Percentiles rank a stretch among this genome's conserved stretches.
Conservation (phyloP, 2,113 vertebrate genomes). For the Tinamus guttatus region DNA sequence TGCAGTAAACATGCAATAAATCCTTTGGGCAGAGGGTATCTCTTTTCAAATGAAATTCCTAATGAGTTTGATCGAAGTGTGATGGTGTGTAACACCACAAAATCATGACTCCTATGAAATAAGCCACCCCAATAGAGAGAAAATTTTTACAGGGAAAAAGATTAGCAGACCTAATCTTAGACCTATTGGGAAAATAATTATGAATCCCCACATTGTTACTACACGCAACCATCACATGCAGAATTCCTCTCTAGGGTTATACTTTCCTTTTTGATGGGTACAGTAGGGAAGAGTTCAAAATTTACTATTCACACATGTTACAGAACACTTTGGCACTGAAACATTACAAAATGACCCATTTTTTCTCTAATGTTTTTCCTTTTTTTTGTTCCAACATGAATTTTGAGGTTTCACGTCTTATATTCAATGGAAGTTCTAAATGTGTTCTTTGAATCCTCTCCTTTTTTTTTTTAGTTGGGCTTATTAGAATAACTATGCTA, state of each 20-base stretch:
- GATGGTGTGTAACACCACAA: constrained; percentile 4
- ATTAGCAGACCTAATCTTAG: too few relatives aligned
- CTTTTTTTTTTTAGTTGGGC: not conserved
- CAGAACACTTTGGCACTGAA: constrained; percentile 12
- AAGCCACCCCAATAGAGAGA: not conserved
- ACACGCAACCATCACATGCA: not conserved
- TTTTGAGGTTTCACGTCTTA: not conserved
- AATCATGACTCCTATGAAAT: not conserved
- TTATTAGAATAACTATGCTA: constrained; percentile 12
- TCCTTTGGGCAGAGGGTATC: constrained; percentile 2
- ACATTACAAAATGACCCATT: not conserved
- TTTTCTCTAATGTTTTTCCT: not conserved
- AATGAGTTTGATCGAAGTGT: constrained; percentile 2
- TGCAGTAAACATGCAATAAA: constrained; percentile 38
- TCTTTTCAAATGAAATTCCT: constrained; percentile 44
- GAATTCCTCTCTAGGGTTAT: not conserved
- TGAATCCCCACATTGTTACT: constrained; percentile 2
- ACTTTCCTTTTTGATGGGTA: constrained; percentile 19
- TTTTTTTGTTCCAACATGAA: constrained; percentile 16
- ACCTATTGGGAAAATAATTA: constrained; percentile 6
- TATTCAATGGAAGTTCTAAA: constrained; percentile 24
- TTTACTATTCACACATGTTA: not conserved
- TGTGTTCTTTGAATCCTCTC: constrained; percentile 1
- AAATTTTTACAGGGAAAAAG: constrained; percentile 27
- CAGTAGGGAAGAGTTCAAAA: not conserved